Evolutionary conservation across 1,140 invertebrate species (phyloP), one percentile per base, ranked within the genome.

Genomic region (Pantala flavescens): DNA sequence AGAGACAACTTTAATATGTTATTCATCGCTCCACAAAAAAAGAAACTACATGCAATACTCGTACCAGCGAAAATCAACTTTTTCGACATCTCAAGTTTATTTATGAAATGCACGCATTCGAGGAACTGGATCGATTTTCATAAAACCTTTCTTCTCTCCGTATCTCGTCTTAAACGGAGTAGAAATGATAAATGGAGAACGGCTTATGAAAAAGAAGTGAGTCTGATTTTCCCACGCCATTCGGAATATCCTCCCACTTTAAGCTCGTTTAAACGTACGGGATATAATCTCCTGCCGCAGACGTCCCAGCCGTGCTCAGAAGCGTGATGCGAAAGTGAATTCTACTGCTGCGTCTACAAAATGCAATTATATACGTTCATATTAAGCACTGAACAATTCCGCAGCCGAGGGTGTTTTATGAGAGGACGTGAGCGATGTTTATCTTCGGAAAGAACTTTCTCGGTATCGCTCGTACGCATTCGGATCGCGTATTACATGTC

Each of bases 201-300:
- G 28, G 28, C 28, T 36, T 36, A 36, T 36, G 28, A 36, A 63
- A 63, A 63, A 16, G 49, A 63, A 63, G 49, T 63, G 16, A 3
- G 49, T 63, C 12, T 63, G 49, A 63, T 63, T 63, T 63, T 63
- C 49, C 49, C 49, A 63, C 49, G 49, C 49, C 49, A 63, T 63
- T 63, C 12, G 49, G n/a, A 19, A 63, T 63, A 63, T 63, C n/a
- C 49, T 21, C 12, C 14, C 49, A 7, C 49, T 63, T 63, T 19
- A 63, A 63, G 49, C n/a, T 63, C 28, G n/a, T 21, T 63, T 63
- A 63, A 63, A 63, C 49, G n/a, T 63, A 63, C 49, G 16, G 49
- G 49, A 63, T 21, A 63, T 63, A 63, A 63, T 63, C 16, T 21
- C 16, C 49, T 14, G 2, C 49, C 2, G 49, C 16, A 19, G 49